Conservation (phyloP, 2,888 invertebrate genomes). For the Mythimna pallens region DNA sequence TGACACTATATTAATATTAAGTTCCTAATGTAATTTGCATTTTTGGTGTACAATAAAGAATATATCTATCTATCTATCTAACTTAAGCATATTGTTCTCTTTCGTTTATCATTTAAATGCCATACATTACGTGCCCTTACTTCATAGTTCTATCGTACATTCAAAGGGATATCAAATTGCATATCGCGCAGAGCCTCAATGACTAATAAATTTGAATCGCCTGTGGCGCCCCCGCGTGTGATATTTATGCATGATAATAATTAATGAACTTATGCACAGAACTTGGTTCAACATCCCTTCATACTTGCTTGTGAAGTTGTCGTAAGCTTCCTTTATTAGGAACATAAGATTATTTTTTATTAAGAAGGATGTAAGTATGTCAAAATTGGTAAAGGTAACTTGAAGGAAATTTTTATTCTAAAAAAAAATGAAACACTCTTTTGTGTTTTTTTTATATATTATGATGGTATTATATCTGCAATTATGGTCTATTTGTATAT, state of each 20-base stretch:
- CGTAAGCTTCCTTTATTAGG: slow-evolving; percentile 6
- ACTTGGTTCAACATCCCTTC: slow-evolving; percentile 38
- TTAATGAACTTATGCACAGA: slow-evolving; percentile 56
- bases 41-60: no score
- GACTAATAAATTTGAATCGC: slow-evolving; percentile 56
- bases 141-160: slow-evolving; percentile 16
- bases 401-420: no score
- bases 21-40: no score
- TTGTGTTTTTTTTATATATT: no score
- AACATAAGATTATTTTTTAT: slow-evolving; percentile 19
- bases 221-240: slow-evolving; percentile 45
- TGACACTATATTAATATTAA: no score
- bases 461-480: no score
- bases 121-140: slow-evolving; percentile 19
- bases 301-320: slow-evolving; percentile 15
- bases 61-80: no score
- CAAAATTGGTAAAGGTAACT: no score
- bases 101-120: slow-evolving; percentile 9
- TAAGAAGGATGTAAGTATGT: neutral
- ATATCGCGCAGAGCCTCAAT: slow-evolving; percentile 30
- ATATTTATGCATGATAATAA: slow-evolving; percentile 57
- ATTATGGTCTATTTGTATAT: no score
- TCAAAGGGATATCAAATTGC: slow-evolving; percentile 52
- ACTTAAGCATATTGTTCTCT: slow-evolving; percentile 8
- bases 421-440: no score